Evolutionary conservation across 2,888 invertebrate species (phyloP), one percentile per base, ranked within the genome.

Genomic region (Rutpela maculata): DNA sequence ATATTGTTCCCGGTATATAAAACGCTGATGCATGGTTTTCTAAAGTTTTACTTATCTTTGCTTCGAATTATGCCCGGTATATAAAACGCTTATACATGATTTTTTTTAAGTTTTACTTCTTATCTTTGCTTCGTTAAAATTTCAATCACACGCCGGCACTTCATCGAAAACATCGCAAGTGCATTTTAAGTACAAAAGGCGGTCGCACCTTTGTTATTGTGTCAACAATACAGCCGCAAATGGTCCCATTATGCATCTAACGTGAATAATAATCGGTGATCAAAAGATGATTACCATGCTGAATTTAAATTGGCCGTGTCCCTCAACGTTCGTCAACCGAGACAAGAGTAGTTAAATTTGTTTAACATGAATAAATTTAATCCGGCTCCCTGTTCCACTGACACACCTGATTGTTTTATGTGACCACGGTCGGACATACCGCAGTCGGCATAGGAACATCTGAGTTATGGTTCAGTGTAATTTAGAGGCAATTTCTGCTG

Each of bases 261-360:
- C 68, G 62, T 73, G 73, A 76, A 76, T 74, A 76, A 76, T 73
- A 76, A 70, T 59, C 70, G 38, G 56, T 50, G 73, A 76, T 74
- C 68, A 76, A 68, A 68, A 73, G 73, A 26, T 74, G 68, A 76
- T 73, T 72, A 67, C 72, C 43, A 38, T 60, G 68, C 76, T 74
- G 73, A 76, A 76, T 76, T 55, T 73, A 57, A 76, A 76, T 74
- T 68, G 59, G 26, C 66, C 63, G 57, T 65, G 65, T 71, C 50
- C 70, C 38, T 70, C 70, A 26, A 56, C 65, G 56, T 75, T 59
- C 68, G 31, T 68, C 57, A 56, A 68, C 50, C 67, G 67, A 67
- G 67, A 67, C 56, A 31, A 31, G 57, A 56, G 57, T 43, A 56
- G 57, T 35, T 68, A 35, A 68, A 68, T 68, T 56, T 68, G 57